Conservation (phyloP, 1,140 invertebrate species). For the Glomeris maerens region DNA sequence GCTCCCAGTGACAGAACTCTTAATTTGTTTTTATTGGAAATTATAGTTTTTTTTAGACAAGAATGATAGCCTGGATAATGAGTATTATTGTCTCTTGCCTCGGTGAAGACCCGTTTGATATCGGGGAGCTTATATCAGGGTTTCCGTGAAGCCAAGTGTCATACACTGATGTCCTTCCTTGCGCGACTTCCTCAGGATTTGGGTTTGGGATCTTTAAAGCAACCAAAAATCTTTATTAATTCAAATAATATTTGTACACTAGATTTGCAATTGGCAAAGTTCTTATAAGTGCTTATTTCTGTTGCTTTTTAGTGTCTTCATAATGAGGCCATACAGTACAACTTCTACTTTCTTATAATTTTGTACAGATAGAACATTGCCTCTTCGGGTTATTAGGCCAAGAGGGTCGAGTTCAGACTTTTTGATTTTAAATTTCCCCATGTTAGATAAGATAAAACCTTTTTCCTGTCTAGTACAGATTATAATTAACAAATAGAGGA, state of each 20-base stretch:
- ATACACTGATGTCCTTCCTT: neutral
- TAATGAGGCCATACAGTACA: neutral
- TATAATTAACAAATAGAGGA: too few species aligned
- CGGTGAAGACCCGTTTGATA: conserved; percentile 13
- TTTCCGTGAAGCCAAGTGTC: neutral
- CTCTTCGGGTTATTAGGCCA: too few species aligned
- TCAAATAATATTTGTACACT: neutral
- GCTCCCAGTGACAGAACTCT: neutral
- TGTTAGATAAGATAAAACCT: too few species aligned
- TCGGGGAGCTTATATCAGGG: neutral
- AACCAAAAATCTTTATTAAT: neutral
- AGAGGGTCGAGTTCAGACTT: too few species aligned
- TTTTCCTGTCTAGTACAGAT: too few species aligned
- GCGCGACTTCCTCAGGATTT: neutral
- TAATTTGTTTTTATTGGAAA: neutral
- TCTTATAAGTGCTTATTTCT: neutral
- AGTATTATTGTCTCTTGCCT: conserved; percentile 2
- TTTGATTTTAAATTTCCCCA: too few species aligned
- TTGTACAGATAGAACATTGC: too few species aligned
- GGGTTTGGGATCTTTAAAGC: neutral
- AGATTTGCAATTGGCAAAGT: neutral
- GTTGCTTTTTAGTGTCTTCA: neutral
- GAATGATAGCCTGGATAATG: neutral
- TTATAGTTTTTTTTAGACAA: neutral
- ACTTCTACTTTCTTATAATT: neutral